phyloP scores from a whole-genome alignment of 2,888 invertebrate species.

The Netelia fuscicornis region DNA sequence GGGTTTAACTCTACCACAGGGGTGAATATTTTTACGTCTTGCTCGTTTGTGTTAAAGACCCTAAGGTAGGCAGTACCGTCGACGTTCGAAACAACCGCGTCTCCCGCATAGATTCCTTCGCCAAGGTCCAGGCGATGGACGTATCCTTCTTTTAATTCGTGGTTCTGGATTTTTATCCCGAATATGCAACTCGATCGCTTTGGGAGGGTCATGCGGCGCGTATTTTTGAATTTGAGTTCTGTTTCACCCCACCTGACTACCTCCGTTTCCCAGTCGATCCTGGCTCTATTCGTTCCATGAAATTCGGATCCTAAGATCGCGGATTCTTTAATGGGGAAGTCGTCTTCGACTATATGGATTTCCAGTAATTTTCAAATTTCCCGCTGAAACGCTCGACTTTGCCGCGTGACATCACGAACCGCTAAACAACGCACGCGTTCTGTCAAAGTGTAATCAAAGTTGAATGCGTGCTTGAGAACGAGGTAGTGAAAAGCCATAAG shows the following conservation, averaged over 20 bases:
- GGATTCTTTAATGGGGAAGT: neutral
- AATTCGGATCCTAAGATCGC: slow-evolving; percentile 41
- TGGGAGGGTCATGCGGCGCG: neutral
- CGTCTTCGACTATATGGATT: neutral
- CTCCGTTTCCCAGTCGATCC: slow-evolving; percentile 18
- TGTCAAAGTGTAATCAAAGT: too few relatives aligned
- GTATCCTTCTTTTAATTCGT: neutral
- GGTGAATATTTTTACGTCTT: neutral
- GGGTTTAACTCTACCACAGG: neutral
- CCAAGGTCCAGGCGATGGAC: slow-evolving; percentile 8
- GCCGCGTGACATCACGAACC: too few relatives aligned
- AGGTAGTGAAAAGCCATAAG: too few relatives aligned
- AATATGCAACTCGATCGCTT: neutral
- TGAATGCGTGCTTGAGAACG: too few relatives aligned
- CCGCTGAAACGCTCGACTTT: too few relatives aligned
- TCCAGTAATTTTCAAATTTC: neutral
- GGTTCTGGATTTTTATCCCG: neutral
- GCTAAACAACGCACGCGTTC: too few relatives aligned
- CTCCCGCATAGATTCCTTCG: neutral
- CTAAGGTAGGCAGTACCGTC: neutral
- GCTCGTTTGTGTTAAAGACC: neutral
- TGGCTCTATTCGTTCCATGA: neutral
- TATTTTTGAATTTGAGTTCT: neutral
- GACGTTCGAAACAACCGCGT: neutral
- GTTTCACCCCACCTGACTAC: neutral